Evolutionary conservation across 1,140 invertebrate species (phyloP), one percentile per base, ranked within the genome.

Genomic region (Sycophaga agraensis): DNA sequence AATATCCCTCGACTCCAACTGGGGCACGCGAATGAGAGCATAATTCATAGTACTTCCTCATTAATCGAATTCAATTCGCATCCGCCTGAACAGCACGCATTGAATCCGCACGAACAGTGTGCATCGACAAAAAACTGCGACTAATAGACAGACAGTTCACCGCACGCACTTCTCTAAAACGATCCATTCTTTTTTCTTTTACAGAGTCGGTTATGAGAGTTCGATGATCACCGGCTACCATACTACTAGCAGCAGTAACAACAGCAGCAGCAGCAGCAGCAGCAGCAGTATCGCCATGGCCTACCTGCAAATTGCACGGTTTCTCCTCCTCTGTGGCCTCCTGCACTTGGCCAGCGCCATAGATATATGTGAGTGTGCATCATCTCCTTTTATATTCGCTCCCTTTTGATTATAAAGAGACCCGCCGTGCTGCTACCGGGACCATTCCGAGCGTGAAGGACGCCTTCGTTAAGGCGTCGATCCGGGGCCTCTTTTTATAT

Each of bases 341-440:
- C 71, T 76, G 68, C 69, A 76, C 69, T 66, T 26, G 61, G 64
- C 66, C 75, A 72, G 70, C 59, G 73, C 77, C 60, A 76, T 81
- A 73, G 78, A 81, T 76, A 78, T 80, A 78, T 81, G 79, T 81
- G 66, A 79, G 79, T 77, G 68, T 46, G 11, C 28, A 31, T 31
- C 28, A 31, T 31, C 11, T 4, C 28, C 28, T n/a, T n/a, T n/a
- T n/a, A n/a, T n/a, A n/a, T n/a, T n/a, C n/a, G n/a, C n/a, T n/a
- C n/a, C n/a, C n/a, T n/a, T n/a, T n/a, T n/a, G n/a, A n/a, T n/a
- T n/a, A n/a, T n/a, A n/a, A n/a, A n/a, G n/a, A n/a, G n/a, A n/a
- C n/a, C n/a, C n/a, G n/a, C n/a, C n/a, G n/a, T n/a, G n/a, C n/a
- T n/a, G n/a, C n/a, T n/a, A n/a, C n/a, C n/a, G n/a, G n/a, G n/a